Base-by-base conservation (phyloP, 1,140 invertebrate species). In the Penaeus chinensis region DNA sequence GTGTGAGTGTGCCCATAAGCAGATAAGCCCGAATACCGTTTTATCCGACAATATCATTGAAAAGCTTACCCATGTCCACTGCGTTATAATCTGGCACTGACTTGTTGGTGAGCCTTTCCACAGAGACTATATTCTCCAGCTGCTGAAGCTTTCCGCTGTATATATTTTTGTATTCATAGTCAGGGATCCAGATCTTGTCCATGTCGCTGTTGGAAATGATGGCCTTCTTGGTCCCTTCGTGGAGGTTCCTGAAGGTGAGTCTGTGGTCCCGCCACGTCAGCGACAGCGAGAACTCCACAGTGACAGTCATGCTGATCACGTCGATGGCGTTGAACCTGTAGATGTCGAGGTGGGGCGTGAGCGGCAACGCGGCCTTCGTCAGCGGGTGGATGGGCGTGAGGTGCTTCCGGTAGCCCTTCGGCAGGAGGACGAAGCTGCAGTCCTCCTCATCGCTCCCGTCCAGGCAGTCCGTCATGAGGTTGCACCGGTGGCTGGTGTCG, bases 381-480 rank as follows among this genome's bases (percentile, higher is more conserved):
- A 76, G 18, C 84, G 74, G 69, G 62, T 63, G 13, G 74, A 24
- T 63, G 42, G 84, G 84, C 24, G 84, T 62, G 11, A 85, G 76
- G 37, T 85, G 84, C 22, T 60, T 85, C 76, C 65, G 84, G 76
- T 85, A 85, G 37, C 65, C 84, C 18, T 79, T 62, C 5, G 62
- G 62, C 37, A 85, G 54, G 11, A 54, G 54, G 24, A 82, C 20
- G 37, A 82, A n/a, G 22, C 66, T 92, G 85, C 92, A 92, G 62
- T 91, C 78, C 10, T 90, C 87, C 91, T 94, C 94, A 91, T 94
- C 94, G 47, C 91, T 91, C 27, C 90, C 89, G 81, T 92, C 92
- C 11, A 89, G 89, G 90, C 93, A 93, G 84, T 93, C 92, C 27
- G 79, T 78, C 76, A 90, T 85, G 24, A 91, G 91, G 90, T 94